phyloP scores from a whole-genome alignment of 2,888 invertebrate species.

The Ormyrus thymus region DNA sequence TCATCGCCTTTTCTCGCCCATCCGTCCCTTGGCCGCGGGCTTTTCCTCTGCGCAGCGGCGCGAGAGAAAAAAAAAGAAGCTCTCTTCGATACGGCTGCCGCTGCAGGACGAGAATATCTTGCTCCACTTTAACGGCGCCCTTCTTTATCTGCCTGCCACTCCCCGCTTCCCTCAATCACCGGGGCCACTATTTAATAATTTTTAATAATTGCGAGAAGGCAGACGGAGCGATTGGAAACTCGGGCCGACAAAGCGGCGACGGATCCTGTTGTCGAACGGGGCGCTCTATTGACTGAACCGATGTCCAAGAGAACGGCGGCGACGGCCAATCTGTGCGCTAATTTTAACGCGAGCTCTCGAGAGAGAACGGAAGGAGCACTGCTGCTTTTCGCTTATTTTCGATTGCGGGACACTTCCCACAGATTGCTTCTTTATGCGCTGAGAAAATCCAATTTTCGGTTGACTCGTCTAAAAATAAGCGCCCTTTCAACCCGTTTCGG shows the following conservation, averaged over 20 bases:
- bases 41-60: no score
- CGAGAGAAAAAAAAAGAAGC: no score
- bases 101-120: conserved; percentile 39
- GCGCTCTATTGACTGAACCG: no score
- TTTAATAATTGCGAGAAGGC: conserved; percentile 32
- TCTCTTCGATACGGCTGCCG: neutral
- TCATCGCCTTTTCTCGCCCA: neutral
- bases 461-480: no score
- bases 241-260: no score
- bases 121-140: conserved; percentile 30
- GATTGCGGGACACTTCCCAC: neutral
- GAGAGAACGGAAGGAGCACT: neutral
- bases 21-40: no score
- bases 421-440: no score
- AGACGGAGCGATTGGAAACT: neutral
- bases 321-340: no score
- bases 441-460: no score
- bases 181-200: conserved; percentile 39
- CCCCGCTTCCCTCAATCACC: conserved; percentile 11
- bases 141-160: neutral
- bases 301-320: no score
- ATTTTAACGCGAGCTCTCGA: neutral
- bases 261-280: no score
- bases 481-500: no score
- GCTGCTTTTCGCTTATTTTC: neutral